These are phyloP conservation scores for Grallaria varia DNA, from an alignment of 2,113 vertebrate genomes.

Conservation along the genomic window DNA sequence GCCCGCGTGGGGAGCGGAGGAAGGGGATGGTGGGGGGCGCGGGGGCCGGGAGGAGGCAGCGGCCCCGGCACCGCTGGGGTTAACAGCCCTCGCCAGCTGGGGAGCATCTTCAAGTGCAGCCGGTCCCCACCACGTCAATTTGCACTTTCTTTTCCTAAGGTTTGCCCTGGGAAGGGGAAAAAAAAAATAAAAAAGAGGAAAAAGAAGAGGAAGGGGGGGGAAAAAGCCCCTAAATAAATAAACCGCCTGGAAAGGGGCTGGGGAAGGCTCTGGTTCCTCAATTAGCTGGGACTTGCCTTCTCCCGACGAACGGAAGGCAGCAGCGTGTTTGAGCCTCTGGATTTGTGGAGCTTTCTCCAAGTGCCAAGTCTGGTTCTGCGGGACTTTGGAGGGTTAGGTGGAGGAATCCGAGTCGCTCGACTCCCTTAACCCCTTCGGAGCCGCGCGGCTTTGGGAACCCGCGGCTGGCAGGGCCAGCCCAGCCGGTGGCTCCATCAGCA, in stretches of 20 bases:
- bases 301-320: constrained; percentile 60
- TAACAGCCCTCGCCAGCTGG: not conserved
- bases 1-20: not conserved
- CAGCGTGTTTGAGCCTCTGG: constrained; percentile 34
- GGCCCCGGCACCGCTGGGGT: not conserved
- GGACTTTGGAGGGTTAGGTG: constrained; percentile 47
- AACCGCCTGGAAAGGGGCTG: not conserved
- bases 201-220: not conserved
- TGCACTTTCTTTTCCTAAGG: constrained; percentile 36
- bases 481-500: fast-evolving
- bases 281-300: constrained; percentile 62
- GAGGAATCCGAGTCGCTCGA: constrained; percentile 33
- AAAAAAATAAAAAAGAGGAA: not conserved
- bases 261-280: constrained; percentile 67
- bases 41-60: not conserved
- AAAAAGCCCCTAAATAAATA: constrained; percentile 1
- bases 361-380: constrained; percentile 67
- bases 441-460: not conserved
- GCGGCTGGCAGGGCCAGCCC: fast-evolving
- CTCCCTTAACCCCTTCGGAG: constrained; percentile 50
- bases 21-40: fast-evolving
- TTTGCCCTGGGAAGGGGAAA: not conserved
- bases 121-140: not conserved
- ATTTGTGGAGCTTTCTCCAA: constrained; percentile 60
- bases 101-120: not conserved